Base-by-base conservation (phyloP, 2,113 vertebrate genomes). In the Seriola quinqueradiata region DNA sequence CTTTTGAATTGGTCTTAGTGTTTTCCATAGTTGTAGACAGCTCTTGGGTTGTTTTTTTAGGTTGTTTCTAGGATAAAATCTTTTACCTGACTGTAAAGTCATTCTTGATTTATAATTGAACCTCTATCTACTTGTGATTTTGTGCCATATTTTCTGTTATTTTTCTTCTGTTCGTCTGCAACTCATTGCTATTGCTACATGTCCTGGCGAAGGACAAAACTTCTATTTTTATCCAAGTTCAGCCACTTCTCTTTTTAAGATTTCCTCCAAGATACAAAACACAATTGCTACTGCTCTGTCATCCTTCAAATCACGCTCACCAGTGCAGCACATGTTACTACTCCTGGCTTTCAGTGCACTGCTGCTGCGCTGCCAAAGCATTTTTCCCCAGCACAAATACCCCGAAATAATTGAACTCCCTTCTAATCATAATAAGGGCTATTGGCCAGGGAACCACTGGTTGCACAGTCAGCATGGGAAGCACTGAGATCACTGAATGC, bases 391-490 rank as follows among this genome's bases (percentile, higher is more conserved):
- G 34, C 46, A 76, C 71, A 84, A 89, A 90, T 70, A 87, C 68
- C 69, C 79, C 74, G 76, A 84, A 90, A 90, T 84, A 83, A 85
- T 40, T 77, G 19, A 84, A 80, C 64, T 81, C 67, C 38, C 42
- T 55, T 65, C 52, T 69, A 85, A 83, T 88, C 87, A 83, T 72
- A 71, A 87, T 70, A 79, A 70, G 73, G 78, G 63, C 88, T 42
- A 71, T 40, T 76, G 67, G 89, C 79, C 82, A 82, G 75, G 28
- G 72, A 76, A 69, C 60, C 77, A 75, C 69, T 77, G 73, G 81
- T 72, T 86, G 89, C 89, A 89, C 76, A 65, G 89, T 94, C 91
- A 91, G 79, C 88, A 89, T 83, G 85, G 70, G 79, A 89, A 91
- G 72, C 79, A 65, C 50, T 42, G 83, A 77, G 79, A 87, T 85